phyloP scores from a whole-genome alignment of 2,888 invertebrate genomes.

The Amiota minor region DNA sequence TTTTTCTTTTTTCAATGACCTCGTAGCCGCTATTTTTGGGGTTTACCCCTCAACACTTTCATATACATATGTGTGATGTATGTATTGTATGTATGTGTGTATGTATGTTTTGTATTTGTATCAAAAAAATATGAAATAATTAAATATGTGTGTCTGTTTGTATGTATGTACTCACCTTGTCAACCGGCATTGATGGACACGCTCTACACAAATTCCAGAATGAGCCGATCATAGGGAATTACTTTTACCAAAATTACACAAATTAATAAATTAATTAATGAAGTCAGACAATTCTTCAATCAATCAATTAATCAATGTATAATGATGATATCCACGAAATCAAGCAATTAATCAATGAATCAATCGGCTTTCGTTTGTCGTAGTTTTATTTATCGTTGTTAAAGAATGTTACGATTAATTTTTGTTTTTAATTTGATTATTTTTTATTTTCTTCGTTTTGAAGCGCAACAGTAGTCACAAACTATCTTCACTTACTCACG shows the following conservation, averaged over 20 bases:
- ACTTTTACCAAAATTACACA: constrained; percentile 60
- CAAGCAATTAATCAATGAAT: background rate
- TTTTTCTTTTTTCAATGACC: constrained; percentile 44
- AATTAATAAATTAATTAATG: constrained; percentile 39
- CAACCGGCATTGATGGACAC: constrained; percentile 96
- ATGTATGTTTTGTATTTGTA: background rate
- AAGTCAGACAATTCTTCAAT: no score
- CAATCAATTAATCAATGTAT: constrained; percentile 1
- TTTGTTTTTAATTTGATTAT: constrained; percentile 36
- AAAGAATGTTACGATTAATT: constrained; percentile 23
- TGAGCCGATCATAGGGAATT: constrained; percentile 91
- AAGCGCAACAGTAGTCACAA: constrained; percentile 32
- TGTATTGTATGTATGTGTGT: constrained; percentile 40
- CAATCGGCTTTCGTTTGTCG: background rate
- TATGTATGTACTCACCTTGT: constrained; percentile 82
- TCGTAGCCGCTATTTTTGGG: constrained; percentile 44
- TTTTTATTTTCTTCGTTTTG: constrained; percentile 26
- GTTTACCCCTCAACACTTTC: no score
- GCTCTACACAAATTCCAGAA: constrained; percentile 97
- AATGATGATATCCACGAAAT: background rate
- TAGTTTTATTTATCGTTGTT: background rate
- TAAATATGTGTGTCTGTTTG: no score
- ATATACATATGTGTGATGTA: no score
- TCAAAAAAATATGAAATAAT: constrained; percentile 12
- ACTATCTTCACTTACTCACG: constrained; percentile 31